Base-by-base conservation (phyloP, 2,888 invertebrate species). In the Orthosia cruda region DNA sequence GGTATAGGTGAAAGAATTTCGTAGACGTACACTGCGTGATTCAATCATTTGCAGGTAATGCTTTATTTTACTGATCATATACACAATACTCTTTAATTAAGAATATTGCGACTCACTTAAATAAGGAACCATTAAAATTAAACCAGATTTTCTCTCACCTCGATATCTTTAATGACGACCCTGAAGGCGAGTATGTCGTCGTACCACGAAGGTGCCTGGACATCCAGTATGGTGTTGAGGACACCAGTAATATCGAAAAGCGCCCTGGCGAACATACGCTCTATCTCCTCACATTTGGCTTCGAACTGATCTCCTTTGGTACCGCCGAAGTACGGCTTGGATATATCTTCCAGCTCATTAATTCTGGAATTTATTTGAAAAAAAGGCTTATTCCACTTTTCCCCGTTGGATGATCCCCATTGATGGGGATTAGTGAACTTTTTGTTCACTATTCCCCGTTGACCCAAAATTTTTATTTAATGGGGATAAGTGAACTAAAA, bases 121-220 rank as follows among this genome's bases (percentile, higher is more conserved):
- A 12, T 47, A 26, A 1, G 9, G 9, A 12, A 49, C 16, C 0
- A n/a, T 23, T 50, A 64, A 66, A n/a, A 50, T 20, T 1, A 76
- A 4, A 13, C 0, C 20, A n/a, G 2, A 40, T 32, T 20, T 47
- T 2, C 15, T 69, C 83, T 78, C 73, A 95, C 97, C 94, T 98
- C 98, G 71, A 98, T 97, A 83, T 97, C 97, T 89, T 97, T 97
- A 87, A 97, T 97, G 68, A 97, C 94, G 2, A 95, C 94, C 71
- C 97, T 96, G 88, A 98, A 98, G 84, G 96, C 95, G 61, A 97
- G 93, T 89, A 98, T 97, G 81, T 98, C 97, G 86, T 98, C 98
- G 92, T 98, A 98, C 99, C 99, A 99, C n/a, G 97, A 97, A 0
- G 98, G 97, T 50, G 97, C 97, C 91, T 98, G 98, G 0, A 99